Conservation (phyloP, 2,113 vertebrate species). For the Gymnobelideus leadbeateri region DNA sequence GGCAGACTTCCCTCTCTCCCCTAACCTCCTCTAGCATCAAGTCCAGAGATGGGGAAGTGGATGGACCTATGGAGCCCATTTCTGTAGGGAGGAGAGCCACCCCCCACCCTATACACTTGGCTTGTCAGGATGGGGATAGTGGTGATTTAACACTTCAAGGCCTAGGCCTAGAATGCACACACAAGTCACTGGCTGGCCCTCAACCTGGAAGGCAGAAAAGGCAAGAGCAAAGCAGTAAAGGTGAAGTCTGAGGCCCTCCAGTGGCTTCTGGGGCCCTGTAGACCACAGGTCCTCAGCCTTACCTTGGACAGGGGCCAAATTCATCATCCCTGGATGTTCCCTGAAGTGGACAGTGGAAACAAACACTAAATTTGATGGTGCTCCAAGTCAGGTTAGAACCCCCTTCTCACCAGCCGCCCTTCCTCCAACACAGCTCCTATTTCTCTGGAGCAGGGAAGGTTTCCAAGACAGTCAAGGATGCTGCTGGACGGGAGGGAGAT, state of each 20-base stretch:
- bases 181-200: not conserved
- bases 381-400: not conserved
- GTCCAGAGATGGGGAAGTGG: not conserved
- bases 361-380: not conserved
- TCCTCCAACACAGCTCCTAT: not conserved
- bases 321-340: not conserved
- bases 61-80: not conserved
- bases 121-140: not conserved
- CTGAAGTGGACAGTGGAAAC: not conserved
- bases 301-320: not conserved
- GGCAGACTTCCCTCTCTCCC: not conserved
- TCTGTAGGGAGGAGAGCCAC: not conserved
- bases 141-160: not conserved
- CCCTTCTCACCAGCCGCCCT: not conserved
- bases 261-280: too few species aligned
- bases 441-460: not conserved
- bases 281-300: not conserved
- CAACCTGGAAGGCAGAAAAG: too few species aligned
- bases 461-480: not conserved
- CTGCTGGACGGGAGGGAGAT: not conserved
- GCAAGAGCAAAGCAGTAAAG: too few species aligned
- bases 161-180: not conserved
- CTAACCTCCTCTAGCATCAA: not conserved
- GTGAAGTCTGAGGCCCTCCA: too few species aligned
- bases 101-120: too few species aligned